phyloP scores from a whole-genome alignment of 2,888 invertebrate genomes.

The Metalampra italica region DNA sequence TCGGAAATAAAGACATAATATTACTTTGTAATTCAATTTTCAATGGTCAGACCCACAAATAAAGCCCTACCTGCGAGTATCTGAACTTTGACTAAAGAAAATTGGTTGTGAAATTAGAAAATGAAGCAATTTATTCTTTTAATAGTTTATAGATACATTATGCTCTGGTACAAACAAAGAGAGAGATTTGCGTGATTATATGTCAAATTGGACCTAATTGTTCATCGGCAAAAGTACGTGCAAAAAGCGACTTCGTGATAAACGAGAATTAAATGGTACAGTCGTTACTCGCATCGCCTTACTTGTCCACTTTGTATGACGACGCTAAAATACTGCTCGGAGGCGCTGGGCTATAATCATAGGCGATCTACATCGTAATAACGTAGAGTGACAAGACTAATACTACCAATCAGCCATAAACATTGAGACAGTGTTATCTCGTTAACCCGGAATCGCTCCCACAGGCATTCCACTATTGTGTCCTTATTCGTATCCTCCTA shows the following conservation, averaged over 20 bases:
- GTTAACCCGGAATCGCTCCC: conserved; percentile 16
- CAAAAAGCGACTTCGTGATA: conserved; percentile 32
- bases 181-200: conserved; percentile 11
- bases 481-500: no score
- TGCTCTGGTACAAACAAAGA: no score
- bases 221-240: conserved; percentile 13
- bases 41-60: no score
- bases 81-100: neutral
- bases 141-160: no score
- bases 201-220: conserved; percentile 16
- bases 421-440: conserved; percentile 14
- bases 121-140: no score
- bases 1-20: no score
- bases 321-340: conserved; percentile 18
- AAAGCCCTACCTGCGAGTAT: neutral
- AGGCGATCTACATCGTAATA: conserved; percentile 29
- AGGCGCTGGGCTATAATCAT: conserved; percentile 6
- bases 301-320: conserved; percentile 34
- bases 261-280: conserved; percentile 34
- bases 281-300: conserved; percentile 44
- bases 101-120: no score
- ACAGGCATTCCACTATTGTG: neutral
- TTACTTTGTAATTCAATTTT: no score
- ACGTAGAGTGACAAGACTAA: conserved; percentile 28
- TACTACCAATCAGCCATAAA: conserved; percentile 14